Base-by-base conservation (phyloP, 2,797 vertebrate genomes). In the Zenarchopterus dispar region DNA sequence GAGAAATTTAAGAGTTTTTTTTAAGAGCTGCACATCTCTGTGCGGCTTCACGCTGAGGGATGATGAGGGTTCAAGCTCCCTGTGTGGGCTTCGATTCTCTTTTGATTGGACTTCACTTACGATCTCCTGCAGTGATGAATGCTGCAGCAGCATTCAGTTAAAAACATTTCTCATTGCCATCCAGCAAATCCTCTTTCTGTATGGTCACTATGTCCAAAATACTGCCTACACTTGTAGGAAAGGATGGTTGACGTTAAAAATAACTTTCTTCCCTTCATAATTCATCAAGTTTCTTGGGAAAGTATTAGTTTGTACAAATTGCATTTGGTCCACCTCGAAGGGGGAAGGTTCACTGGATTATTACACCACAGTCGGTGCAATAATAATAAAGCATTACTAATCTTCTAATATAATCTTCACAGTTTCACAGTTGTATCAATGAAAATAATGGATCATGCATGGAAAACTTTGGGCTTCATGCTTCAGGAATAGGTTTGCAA, bases 21-120 rank as follows among this genome's bases (percentile, higher is more conserved):
- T 42, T 11, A 52, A 41, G 23, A 44, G 51, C 49, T 64, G 23
- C 63, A 70, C 43, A 28, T 56, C 51, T 77, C 64, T 63, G 22
- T 8, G 58, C 51, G 60, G 68, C 72, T 19, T 58, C 84, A 56
- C 0, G 36, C 77, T 63, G 82, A 31, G 82, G 22, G 44, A 58
- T 68, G 73, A 75, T 68, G 69, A 77, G 56, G 77, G 70, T 73
- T 78, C 17, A 2, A 58, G 56, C 46, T 51, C 8, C 11, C 66
- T 45, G 50, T 58, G 28, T 42, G 64, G 62, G 72, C 58, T 36
- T 52, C 17, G 0, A 49, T 67, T 84, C 60, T 46, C 62, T 61
- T 89, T 79, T 84, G 77, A 89, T 88, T 88, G 61, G 73, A 57
- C 80, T 77, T 82, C 79, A 73, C 83, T 87, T 80, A 43, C 24